Conservation (phyloP, 1,140 invertebrate genomes). For the Anagrus nilaparvatae region DNA sequence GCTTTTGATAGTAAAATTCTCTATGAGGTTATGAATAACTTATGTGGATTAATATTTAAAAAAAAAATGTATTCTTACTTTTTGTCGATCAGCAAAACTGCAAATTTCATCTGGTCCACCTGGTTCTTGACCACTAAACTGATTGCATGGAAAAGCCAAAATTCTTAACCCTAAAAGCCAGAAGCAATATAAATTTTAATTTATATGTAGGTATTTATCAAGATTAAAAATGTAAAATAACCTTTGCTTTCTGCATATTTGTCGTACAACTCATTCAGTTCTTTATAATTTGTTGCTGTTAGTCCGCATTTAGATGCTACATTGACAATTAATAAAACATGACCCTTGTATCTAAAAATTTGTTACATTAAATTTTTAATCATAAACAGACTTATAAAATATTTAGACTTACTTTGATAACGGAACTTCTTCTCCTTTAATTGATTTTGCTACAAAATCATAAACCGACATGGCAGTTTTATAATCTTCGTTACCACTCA, state of each 20-base stretch:
- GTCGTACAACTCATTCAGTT: conserved; percentile 66
- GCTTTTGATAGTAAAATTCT: no score
- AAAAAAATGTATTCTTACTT: conserved; percentile 68
- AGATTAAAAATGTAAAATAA: conserved; percentile 11
- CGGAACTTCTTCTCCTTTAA: conserved; percentile 61
- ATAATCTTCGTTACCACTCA: conserved; percentile 42
- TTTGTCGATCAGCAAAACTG: conserved; percentile 58
- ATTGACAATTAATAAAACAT: conserved; percentile 73
- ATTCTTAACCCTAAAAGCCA: conserved; percentile 52
- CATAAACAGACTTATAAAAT: not conserved
- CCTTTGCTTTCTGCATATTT: conserved; percentile 56
- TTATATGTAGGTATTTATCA: not conserved
- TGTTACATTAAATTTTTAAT: not conserved
- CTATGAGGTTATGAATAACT: no score
- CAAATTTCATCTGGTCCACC: conserved; percentile 61
- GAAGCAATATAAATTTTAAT: conserved; percentile 9
- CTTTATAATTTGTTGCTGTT: conserved; percentile 70
- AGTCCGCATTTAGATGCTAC: conserved; percentile 83
- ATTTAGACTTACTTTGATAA: conserved; percentile 48
- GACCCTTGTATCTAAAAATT: conserved; percentile 49
- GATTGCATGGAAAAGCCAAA: conserved; percentile 92
- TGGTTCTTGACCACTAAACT: conserved; percentile 80
- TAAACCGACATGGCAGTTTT: conserved; percentile 65
- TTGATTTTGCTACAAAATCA: conserved; percentile 65
- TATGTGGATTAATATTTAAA: no score